phyloP scores from a whole-genome alignment of 2,113 vertebrate genomes.

The cat (Felis catus) region F.catus_Fca126_mat1.0 CM031419.1:59683001-59683500 shows the following conservation, averaged over 20 bases:
- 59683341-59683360: not conserved
- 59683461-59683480: not conserved
- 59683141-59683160: no score
- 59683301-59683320: no score
- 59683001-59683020: not conserved
- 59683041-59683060: not conserved
- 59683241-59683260: no score
- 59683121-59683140: no score
- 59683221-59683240: no score
- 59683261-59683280: no score
- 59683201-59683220: no score
- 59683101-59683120: not conserved
- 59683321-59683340: not conserved
- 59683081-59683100: not conserved
- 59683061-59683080: not conserved
- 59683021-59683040: not conserved
- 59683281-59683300: no score
- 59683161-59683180: no score
- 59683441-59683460: not conserved
- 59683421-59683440: not conserved
- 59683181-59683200: no score
- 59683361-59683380: not conserved
- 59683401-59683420: not conserved
- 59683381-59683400: not conserved
- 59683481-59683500: not conserved